These are phyloP conservation scores for Poecilia gillii DNA, from an alignment of 2,797 vertebrate species.

Conservation along the genomic window DNA sequence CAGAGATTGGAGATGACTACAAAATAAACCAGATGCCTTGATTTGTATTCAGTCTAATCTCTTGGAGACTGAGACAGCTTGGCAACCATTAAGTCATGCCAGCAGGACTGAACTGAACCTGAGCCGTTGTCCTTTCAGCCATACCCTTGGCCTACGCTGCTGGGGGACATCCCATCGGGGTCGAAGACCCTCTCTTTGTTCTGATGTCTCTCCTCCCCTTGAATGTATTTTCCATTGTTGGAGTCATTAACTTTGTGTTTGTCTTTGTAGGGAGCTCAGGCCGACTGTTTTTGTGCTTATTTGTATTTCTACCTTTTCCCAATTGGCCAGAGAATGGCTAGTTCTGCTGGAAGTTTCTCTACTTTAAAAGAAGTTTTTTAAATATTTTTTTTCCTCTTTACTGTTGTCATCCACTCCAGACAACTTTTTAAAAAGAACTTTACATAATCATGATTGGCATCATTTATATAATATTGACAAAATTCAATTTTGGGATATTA, in stretches of 20 bases:
- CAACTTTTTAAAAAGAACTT: not conserved
- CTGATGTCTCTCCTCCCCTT: not conserved
- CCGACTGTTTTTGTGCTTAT: not conserved
- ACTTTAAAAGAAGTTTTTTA: not conserved
- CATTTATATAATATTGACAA: not conserved
- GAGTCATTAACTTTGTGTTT: conserved; percentile 8
- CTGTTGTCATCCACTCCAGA: not conserved
- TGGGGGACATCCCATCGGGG: not conserved
- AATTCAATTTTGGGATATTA: not conserved
- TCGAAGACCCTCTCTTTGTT: not conserved
- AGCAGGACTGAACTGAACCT: conserved; percentile 3
- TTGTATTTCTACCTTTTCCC: not conserved
- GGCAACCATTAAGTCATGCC: not conserved
- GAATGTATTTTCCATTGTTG: not conserved
- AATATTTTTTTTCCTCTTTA: not conserved
- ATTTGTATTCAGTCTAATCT: not conserved
- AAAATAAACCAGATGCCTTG: not conserved
- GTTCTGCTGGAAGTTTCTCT: not conserved
- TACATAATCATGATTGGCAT: not conserved
- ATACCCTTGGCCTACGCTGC: not conserved
- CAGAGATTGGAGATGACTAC: not conserved
- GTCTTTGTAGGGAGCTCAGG: not conserved
- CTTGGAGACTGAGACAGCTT: not conserved
- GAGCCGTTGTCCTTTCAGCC: not conserved
- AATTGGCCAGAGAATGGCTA: not conserved